Base-by-base conservation (phyloP, 2,113 vertebrate genomes). In the Acrocephalus arundinaceus region DNA sequence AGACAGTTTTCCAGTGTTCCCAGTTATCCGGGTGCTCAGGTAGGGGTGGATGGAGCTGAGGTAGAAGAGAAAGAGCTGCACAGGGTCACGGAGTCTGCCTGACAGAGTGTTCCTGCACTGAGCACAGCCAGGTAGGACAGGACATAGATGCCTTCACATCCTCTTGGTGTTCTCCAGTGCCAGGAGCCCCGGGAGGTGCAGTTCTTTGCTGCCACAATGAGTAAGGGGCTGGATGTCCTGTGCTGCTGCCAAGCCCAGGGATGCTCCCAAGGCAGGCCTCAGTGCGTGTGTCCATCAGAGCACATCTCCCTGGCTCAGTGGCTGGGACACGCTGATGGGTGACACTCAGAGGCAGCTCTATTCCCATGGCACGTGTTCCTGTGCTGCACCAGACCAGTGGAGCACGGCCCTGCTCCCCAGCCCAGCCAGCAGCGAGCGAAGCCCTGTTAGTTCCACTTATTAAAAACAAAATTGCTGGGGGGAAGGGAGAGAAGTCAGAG, bases 401-500 rank as follows among this genome's bases (percentile, higher is more conserved):
- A 96, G 84, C 39, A 1, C 2, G 1, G 71, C 28, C 57, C 80
- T 48, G 58, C 78, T 94, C 62, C 63, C 5, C 7, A 67, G 82
- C 66, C 12, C 2, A 1, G 73, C 87, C 9, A 2, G 27, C 62
- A 28, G 73, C 2, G 6, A 84, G 84, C 1, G 3, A 17, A 68
- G 61, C 75, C 95, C 89, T 71, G 22, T 94, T 94, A 93, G 95
- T 97, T 96, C 94, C 91, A 92, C 94, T 91, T 95, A 90, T 78
- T 94, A 86, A 94, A 95, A 91, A 78, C 86, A 89, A 85, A 90
- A 78, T 73, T 79, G 61, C 81, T 62, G 43, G 66, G 81, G 91
- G 82, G 70, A 30, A 87, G 93, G 95, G 93, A 92, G 80, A 68
- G 89, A 89, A 93, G 84, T 88, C 79, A 90, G 84, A 83, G 93